phyloP scores from a whole-genome alignment of 1,140 invertebrate species.

The Oscheius sp. region DNA sequence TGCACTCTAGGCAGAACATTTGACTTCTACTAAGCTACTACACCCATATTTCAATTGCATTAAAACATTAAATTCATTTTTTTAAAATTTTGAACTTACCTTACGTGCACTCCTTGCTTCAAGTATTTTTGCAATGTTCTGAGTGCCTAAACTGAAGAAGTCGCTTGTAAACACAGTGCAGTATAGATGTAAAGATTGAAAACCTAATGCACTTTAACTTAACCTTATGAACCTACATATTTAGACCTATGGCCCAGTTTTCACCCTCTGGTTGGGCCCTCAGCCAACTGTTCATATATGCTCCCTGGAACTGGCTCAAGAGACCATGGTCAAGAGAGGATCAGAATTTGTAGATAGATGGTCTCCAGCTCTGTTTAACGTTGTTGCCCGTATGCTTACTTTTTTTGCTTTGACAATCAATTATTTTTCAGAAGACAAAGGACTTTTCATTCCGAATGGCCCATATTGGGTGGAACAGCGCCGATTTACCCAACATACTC shows the following conservation, averaged over 20 bases:
- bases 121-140: no score
- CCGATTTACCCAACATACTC: conserved; percentile 72
- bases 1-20: no score
- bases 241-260: conserved; percentile 21
- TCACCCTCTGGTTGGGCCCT: conserved; percentile 29
- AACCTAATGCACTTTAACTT: no score
- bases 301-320: neutral
- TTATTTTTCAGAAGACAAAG: conserved; percentile 42
- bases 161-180: no score
- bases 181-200: no score
- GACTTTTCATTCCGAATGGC: conserved; percentile 59
- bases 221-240: no score
- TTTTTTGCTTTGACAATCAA: neutral
- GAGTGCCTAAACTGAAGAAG: no score
- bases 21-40: no score
- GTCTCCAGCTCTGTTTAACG: neutral
- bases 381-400: conserved; percentile 9
- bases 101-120: no score
- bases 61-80: no score
- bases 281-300: neutral
- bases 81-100: no score
- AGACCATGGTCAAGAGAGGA: conserved; percentile 19
- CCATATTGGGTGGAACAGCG: conserved; percentile 77
- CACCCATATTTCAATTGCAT: no score
- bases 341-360: conserved; percentile 7